phyloP scores from a whole-genome alignment of 2,113 vertebrate genomes.

The Sterna hirundo region DNA sequence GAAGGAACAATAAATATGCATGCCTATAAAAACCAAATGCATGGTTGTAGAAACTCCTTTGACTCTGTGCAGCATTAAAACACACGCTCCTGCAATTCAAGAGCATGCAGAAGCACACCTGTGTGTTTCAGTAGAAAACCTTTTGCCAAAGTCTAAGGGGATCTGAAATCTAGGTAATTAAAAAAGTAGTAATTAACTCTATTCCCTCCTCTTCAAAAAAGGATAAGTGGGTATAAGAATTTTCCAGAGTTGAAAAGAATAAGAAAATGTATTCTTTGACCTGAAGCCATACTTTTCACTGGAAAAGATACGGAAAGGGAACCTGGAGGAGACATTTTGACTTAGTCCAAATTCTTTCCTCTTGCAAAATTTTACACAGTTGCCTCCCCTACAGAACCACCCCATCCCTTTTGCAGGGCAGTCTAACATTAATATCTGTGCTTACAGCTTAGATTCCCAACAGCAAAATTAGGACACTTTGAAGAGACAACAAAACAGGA shows the following conservation, averaged over 20 bases:
- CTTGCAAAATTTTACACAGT: not conserved
- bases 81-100: not conserved
- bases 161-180: not conserved
- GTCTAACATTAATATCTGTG: not conserved
- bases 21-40: not conserved
- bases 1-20: constrained; percentile 38
- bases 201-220: not conserved
- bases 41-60: not conserved
- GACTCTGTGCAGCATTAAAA: not conserved
- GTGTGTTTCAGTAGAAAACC: not conserved
- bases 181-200: not conserved
- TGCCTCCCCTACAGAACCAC: not conserved
- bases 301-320: not conserved
- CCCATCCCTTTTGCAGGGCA: not conserved
- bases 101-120: not conserved
- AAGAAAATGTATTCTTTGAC: not conserved
- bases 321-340: not conserved
- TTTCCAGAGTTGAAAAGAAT: not conserved
- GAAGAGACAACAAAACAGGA: not conserved
- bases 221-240: not conserved
- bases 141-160: not conserved
- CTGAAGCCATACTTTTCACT: not conserved
- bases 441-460: not conserved
- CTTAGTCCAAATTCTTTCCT: not conserved
- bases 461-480: not conserved